Evolutionary conservation across 1,140 invertebrate genomes (phyloP), one percentile per base, ranked within the genome.

Genomic region (Aphidius gifuensis): DNA sequence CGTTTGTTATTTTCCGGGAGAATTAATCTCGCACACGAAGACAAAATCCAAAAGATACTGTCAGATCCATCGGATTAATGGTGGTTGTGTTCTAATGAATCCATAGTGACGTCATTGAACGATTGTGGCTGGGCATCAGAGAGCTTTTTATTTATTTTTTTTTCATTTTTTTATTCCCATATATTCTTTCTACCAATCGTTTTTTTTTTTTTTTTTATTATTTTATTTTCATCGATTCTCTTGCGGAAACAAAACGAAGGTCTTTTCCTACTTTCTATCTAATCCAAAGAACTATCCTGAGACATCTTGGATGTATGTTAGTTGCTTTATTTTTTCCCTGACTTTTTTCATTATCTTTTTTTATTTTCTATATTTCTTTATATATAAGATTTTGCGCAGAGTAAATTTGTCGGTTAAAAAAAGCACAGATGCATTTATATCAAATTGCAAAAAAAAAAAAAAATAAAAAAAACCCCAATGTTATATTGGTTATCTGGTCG

Each of bases 361-460:
- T 45, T 57, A 16, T 16, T 16, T 16, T 16, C 16, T 16, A 16
- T 16, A 16, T 16, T 16, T 16, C 16, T 16, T 16, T 16, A 16
- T 42, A 59, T 59, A 32, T 32, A 32, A 1, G 23, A 32, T 32
- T 32, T 32, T 32, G 23, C 23, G 23, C 23, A 32, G 4, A 32
- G 4, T 32, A 32, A 1, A 32, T 32, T 32, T 32, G 67, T 71
- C 68, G 70, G 70, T 74, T 75, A 74, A 70, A 69, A 73, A 68
- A 68, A 71, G 68, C 70, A 69, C 71, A 72, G 74, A 78, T 78
- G 75, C 74, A 79, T 79, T 77, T 78, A 76, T 77, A 77, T 77
- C 73, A 75, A 77, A 77, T 79, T 78, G 75, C 75, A 76, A 38
- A 45, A 11, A 45, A 11, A 45, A 2, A 45, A 11, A 45, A 11